Percentiles rank a stretch among this genome's conserved stretches.
Conservation (phyloP, 2,888 invertebrate genomes). For the Acanthosepion esculentum region DNA sequence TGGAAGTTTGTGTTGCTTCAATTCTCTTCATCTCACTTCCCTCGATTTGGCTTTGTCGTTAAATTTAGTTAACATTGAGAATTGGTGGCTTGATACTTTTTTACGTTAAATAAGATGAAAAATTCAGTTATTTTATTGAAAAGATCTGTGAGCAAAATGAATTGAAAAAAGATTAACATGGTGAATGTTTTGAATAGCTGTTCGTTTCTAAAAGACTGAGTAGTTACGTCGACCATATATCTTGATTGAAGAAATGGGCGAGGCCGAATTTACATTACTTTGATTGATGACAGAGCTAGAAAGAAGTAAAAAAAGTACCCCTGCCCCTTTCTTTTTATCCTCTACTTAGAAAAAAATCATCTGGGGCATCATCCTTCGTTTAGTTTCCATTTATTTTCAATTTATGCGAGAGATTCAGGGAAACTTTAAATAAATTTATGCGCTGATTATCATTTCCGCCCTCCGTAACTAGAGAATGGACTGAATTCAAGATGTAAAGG, state of each 20-base stretch:
- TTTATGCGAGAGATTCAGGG: neutral
- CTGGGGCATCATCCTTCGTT: neutral
- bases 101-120: too few relatives aligned
- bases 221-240: neutral
- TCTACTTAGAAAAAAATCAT: too few relatives aligned
- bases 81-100: too few relatives aligned
- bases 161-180: neutral
- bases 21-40: too few relatives aligned
- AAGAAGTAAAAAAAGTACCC: neutral
- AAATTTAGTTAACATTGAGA: too few relatives aligned
- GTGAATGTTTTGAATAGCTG: neutral
- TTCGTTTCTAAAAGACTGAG: neutral
- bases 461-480: neutral
- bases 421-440: neutral
- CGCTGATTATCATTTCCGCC: neutral
- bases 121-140: too few relatives aligned
- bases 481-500: neutral
- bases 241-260: neutral
- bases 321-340: neutral
- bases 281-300: neutral
- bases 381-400: neutral
- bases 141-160: too few relatives aligned
- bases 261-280: neutral
- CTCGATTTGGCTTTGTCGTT: too few relatives aligned
- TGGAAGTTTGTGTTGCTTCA: too few relatives aligned